phyloP scores from a whole-genome alignment of 2,888 invertebrate genomes.

The Eristalis pertinax region DNA sequence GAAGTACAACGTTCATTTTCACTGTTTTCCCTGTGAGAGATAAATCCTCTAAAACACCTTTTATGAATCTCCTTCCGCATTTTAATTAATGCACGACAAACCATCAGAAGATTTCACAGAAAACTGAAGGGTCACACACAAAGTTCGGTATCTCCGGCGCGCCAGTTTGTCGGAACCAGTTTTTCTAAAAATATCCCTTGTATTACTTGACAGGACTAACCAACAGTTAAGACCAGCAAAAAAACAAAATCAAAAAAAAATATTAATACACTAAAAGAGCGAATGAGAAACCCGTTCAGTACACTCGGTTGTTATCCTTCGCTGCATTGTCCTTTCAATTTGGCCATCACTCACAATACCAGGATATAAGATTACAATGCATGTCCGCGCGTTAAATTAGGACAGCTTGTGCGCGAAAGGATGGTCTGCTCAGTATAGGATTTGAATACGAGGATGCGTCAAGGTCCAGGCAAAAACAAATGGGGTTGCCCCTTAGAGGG shows the following conservation, averaged over 20 bases:
- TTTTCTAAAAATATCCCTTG: constrained; percentile 45
- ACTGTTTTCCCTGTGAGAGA: constrained; percentile 23
- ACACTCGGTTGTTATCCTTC: constrained; percentile 46
- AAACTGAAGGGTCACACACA: constrained; percentile 37
- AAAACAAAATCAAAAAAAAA: constrained; percentile 6
- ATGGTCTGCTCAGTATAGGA: constrained; percentile 15
- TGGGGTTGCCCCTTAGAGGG: constrained; percentile 34
- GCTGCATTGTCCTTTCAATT: constrained; percentile 39
- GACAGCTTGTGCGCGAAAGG: constrained; percentile 49
- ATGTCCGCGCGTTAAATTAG: constrained; percentile 42
- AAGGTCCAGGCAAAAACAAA: constrained; percentile 57
- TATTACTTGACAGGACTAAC: constrained; percentile 49
- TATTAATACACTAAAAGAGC: constrained; percentile 5
- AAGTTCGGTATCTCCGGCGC: neutral
- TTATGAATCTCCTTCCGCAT: constrained; percentile 49
- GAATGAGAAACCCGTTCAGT: constrained; percentile 44
- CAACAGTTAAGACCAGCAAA: constrained; percentile 1
- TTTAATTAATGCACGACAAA: constrained; percentile 63
- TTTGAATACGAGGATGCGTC: constrained; percentile 36
- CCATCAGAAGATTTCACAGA: constrained; percentile 39
- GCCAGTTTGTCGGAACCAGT: constrained; percentile 49
- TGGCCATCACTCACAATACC: constrained; percentile 39
- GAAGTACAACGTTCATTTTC: constrained; percentile 19
- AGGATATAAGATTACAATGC: constrained; percentile 29
- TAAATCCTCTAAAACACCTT: constrained; percentile 27